Base-by-base conservation (phyloP, 2,797 vertebrate genomes). In the Neosalanx taihuensis region DNA sequence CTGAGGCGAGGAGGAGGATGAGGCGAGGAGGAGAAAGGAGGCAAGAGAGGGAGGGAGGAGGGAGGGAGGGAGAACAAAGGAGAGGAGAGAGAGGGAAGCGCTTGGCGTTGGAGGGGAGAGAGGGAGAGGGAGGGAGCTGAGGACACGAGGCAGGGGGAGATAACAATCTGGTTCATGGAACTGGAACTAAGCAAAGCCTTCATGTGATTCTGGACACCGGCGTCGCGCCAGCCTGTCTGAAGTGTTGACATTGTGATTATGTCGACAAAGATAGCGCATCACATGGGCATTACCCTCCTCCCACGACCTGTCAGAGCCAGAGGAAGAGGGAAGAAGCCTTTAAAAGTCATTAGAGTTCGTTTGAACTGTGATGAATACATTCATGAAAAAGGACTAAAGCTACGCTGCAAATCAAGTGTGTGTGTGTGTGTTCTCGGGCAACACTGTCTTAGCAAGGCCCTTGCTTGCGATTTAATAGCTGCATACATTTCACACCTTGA, bases 401-500 rank as follows among this genome's bases (percentile, higher is more conserved):
- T 77, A 72, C n/a, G 72, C 76, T 78, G 79, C 65, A 81, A 73
- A 81, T 88, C 80, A 76, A 71, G 68, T 74, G 67, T 49, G 69
- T 70, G 76, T 20, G 62, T 5, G 18, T 64, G 62, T 35, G 31
- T 63, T 23, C 33, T 26, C 53, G 17, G 12, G 29, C 33, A 5
- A 4, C 4, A 6, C 73, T 67, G 69, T 70, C 71, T 78, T 69
- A 74, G 69, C 61, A 62, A 80, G 73, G 59, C 49, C 76, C 80
- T 70, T 41, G 76, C 65, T 77, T 74, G 81, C 83, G 81, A 89
- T 90, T 88, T 89, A 86, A 77, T 76, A 70, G 76, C 56, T 1
- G 79, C 81, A 86, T 86, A 79, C 77, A 89, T 88, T 87, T 88
- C 81, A 88, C 82, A 88, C 84, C 76, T 82, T 84, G 81, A 84